These are phyloP conservation scores for Clostera curtula DNA, from an alignment of 2,888 invertebrate species.

Conservation along the genomic window DNA sequence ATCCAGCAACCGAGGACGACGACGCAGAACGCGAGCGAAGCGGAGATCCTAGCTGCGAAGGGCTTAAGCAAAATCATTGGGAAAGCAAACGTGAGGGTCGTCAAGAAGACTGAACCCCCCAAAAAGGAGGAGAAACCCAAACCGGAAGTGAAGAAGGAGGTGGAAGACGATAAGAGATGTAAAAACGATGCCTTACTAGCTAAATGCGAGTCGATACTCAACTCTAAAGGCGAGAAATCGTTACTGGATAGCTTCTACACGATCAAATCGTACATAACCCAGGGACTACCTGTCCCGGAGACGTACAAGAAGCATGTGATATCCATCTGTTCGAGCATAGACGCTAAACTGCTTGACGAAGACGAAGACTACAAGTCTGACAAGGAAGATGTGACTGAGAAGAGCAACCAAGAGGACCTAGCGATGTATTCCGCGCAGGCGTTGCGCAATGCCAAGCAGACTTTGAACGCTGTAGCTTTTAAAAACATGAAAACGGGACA, in stretches of 20 bases:
- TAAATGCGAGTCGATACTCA: conserved; percentile 56
- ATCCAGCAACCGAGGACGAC: conserved; percentile 28
- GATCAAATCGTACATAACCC: conserved; percentile 56
- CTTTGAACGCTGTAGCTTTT: conserved; percentile 56
- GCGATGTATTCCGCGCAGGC: conserved; percentile 63
- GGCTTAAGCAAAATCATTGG: conserved; percentile 64
- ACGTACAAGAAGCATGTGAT: conserved; percentile 58
- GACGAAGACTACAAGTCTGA: conserved; percentile 39
- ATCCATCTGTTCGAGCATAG: conserved; percentile 56
- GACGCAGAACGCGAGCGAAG: conserved; percentile 46
- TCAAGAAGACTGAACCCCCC: conserved; percentile 32
- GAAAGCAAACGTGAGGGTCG: conserved; percentile 37
- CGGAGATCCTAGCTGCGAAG: conserved; percentile 61
- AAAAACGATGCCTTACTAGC: conserved; percentile 49
- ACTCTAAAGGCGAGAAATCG: conserved; percentile 52
- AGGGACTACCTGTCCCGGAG: conserved; percentile 56
- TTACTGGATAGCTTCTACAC: conserved; percentile 58
- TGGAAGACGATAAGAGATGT: conserved; percentile 28
- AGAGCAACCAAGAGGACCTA: conserved; percentile 42
- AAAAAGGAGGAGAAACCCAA: conserved; percentile 25
- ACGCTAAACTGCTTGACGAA: conserved; percentile 51
- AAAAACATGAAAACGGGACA: conserved; percentile 48
- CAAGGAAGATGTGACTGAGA: conserved; percentile 16
- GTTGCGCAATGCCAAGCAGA: conserved; percentile 52
- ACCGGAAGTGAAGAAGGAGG: conserved; percentile 9